Evolutionary conservation across 1,140 invertebrate genomes (phyloP), one percentile per base, ranked within the genome.

Genomic region (Rhagoletis zephyria): DNA sequence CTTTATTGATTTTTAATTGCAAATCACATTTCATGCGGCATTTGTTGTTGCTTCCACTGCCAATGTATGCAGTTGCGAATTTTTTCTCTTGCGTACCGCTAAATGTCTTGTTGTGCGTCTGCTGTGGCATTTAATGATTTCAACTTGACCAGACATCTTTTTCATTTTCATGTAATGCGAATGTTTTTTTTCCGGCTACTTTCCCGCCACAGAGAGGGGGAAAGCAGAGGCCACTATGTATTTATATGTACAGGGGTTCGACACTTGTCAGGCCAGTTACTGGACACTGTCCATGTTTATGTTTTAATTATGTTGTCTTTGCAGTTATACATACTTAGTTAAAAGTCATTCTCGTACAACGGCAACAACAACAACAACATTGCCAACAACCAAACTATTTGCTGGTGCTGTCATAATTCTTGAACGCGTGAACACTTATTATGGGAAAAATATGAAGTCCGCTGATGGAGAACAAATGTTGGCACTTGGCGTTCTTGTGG

Each of bases 401-500:
- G 9, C 74, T 56, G 19, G 45, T 14, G 67, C 74, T 81, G 74
- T 56, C 74, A 81, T 81, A 81, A 81, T 81, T 81, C 74, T 81
- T 81, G 19, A 16, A 30, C 14, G 48, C 51, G 48, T 16, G 14
- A 19, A 3, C 5, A 56, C 74, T 81, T 56, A 81, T 81, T 81
- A 81, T 81, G 74, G 74, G 74, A 81, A 81, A 81, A 81, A 81
- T 81, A 81, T 81, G 74, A 81, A 81, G 74, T 81, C 74, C n/a
- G 16, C 51, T 81, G 48, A 56, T 81, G 40, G 19, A 42, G 48
- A 42, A 81, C 48, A 81, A 81, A 56, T 81, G 48, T 56, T 81
- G 16, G 48, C 48, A 81, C 74, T 30, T 7, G 48, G 9, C 6
- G 74, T 19, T 77, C 4, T 12, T 12, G 48, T 81, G 19, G n/a